Evolutionary conservation across 2,888 invertebrate genomes (phyloP).

Genomic region (Zygothrica quintamaculata): DNA sequence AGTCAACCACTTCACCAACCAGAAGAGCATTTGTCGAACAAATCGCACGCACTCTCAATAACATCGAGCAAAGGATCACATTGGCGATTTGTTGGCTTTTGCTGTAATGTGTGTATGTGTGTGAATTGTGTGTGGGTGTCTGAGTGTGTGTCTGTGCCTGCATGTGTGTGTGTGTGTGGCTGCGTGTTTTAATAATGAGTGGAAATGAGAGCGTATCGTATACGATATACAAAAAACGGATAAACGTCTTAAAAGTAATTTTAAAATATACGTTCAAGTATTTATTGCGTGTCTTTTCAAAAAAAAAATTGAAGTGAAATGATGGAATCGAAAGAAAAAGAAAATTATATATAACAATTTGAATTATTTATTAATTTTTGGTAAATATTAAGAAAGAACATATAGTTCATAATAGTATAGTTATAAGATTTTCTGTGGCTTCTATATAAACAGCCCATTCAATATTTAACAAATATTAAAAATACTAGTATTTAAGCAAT

Average conservation of each 20-base stretch:
- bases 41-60: slow-evolving; percentile 45
- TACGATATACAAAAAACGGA: neutral
- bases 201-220: neutral
- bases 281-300: slow-evolving; percentile 72
- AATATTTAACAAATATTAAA: slow-evolving; percentile 29
- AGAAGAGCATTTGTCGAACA: slow-evolving; percentile 27
- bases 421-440: slow-evolving; percentile 17
- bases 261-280: slow-evolving; percentile 67
- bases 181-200: slow-evolving; percentile 7
- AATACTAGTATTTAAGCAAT: slow-evolving; percentile 47
- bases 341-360: slow-evolving; percentile 6
- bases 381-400: slow-evolving; percentile 1
- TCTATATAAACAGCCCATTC: slow-evolving; percentile 21
- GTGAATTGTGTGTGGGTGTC: too few species aligned
- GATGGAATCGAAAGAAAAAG: slow-evolving; percentile 38
- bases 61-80: slow-evolving; percentile 59
- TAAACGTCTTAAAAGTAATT: slow-evolving; percentile 30
- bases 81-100: slow-evolving; percentile 46
- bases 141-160: slow-evolving; percentile 1
- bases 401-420: slow-evolving; percentile 14
- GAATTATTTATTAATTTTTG: too few species aligned
- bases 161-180: slow-evolving; percentile 14
- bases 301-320: too few species aligned
- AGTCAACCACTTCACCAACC: slow-evolving; percentile 52
- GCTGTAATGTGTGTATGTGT: slow-evolving; percentile 12